These are phyloP conservation scores for Ceuthmochares aereus DNA, from an alignment of 2,113 vertebrate species.

Conservation along the genomic window DNA sequence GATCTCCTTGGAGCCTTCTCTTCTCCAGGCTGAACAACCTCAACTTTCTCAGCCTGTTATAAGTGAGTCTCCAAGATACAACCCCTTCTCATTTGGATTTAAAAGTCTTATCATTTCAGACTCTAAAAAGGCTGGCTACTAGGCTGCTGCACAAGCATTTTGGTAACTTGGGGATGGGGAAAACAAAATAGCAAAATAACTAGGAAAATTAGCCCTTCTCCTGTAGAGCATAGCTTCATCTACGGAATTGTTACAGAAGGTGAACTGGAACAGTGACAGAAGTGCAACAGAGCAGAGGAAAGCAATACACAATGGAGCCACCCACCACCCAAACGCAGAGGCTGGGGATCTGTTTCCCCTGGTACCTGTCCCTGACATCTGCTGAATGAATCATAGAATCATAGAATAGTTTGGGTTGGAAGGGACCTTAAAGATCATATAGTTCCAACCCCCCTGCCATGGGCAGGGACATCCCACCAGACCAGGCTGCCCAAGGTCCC, in stretches of 20 bases:
- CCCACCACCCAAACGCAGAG: rapidly evolving
- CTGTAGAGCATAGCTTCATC: not conserved
- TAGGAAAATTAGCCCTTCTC: not conserved
- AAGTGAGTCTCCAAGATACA: not conserved
- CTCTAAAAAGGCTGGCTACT: not conserved
- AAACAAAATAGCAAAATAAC: not conserved
- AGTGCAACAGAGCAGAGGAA: not conserved
- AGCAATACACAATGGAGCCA: not conserved
- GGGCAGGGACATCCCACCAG: no score
- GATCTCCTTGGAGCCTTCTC: no score
- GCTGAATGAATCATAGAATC: not conserved
- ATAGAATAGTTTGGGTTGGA: no score
- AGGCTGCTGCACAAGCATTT: not conserved
- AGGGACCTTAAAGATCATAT: no score
- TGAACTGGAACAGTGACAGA: not conserved
- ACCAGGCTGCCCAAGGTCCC: no score
- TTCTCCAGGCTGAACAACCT: no score
- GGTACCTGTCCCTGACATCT: not conserved
- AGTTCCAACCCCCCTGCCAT: no score
- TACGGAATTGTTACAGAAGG: rapidly evolving
- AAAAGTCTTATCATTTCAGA: not conserved
- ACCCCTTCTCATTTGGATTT: not conserved
- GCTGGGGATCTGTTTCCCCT: rapidly evolving
- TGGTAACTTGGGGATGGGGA: not conserved
- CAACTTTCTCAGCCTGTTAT: no score